These are phyloP conservation scores for Caenorhabditis zanzibari DNA, from an alignment of 2,888 invertebrate species.

Conservation along the genomic window DNA sequence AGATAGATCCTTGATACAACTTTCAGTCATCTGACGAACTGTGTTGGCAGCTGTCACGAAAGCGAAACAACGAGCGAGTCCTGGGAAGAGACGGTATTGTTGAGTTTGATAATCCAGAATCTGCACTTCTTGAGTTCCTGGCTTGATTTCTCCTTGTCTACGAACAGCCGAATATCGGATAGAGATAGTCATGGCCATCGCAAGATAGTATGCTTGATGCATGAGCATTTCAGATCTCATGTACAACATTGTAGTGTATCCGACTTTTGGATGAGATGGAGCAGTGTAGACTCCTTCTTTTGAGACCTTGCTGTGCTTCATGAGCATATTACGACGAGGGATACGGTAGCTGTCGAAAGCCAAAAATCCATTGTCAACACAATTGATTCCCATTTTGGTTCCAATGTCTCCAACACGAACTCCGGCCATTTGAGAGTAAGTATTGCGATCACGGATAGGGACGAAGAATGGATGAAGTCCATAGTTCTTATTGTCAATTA, in stretches of 20 bases:
- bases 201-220: slow-evolving; percentile 89
- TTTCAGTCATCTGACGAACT: slow-evolving; percentile 67
- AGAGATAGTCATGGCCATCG: slow-evolving; percentile 90
- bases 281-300: slow-evolving; percentile 92
- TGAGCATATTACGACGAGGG: slow-evolving; percentile 92
- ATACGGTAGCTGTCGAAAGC: slow-evolving; percentile 92
- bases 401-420: slow-evolving; percentile 96
- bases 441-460: slow-evolving; percentile 92
- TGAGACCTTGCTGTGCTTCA: slow-evolving; percentile 90
- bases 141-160: slow-evolving; percentile 91
- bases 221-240: slow-evolving; percentile 91
- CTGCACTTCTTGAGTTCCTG: slow-evolving; percentile 92
- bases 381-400: slow-evolving; percentile 93
- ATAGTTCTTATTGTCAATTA: slow-evolving; percentile 90
- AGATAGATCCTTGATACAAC: slow-evolving; percentile 56
- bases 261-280: slow-evolving; percentile 90
- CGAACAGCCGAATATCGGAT: slow-evolving; percentile 93
- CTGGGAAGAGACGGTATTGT: slow-evolving; percentile 93
- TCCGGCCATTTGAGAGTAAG: slow-evolving; percentile 85
- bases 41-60: slow-evolving; percentile 85
- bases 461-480: slow-evolving; percentile 96
- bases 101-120: slow-evolving; percentile 95
- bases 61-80: slow-evolving; percentile 89
- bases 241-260: slow-evolving; percentile 93
- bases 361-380: slow-evolving; percentile 94